These are phyloP conservation scores for Sycobia sp. DNA, from an alignment of 1,140 invertebrate genomes.

Conservation along the genomic window DNA sequence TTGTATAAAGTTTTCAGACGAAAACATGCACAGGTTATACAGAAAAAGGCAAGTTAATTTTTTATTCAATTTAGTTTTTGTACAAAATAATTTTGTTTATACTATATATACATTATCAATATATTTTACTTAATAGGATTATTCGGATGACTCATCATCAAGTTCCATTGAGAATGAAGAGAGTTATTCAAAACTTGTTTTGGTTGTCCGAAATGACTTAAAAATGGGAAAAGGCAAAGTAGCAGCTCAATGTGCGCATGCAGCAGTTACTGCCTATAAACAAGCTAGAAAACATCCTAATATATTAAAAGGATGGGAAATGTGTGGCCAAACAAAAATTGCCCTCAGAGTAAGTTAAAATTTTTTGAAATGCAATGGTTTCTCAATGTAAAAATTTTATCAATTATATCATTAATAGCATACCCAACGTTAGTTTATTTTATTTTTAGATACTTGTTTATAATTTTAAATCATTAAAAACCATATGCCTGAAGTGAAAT, in stretches of 20 bases:
- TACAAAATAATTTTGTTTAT: too few species aligned
- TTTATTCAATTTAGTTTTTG: too few species aligned
- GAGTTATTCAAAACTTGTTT: constrained; percentile 82
- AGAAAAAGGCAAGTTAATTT: constrained; percentile 6
- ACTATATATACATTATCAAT: too few species aligned
- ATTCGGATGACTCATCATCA: background rate
- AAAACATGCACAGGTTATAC: background rate
- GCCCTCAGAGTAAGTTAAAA: constrained; percentile 71
- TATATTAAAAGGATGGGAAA: constrained; percentile 75
- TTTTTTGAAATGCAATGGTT: too few species aligned
- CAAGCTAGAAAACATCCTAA: constrained; percentile 67
- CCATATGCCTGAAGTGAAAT: background rate
- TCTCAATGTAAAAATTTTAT: too few species aligned
- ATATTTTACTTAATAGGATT: too few species aligned
- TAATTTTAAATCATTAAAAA: background rate
- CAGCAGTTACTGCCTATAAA: constrained; percentile 80
- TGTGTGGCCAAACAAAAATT: constrained; percentile 81
- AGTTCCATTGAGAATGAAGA: constrained; percentile 36
- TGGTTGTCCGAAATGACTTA: constrained; percentile 87
- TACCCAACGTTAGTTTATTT: constrained; percentile 7
- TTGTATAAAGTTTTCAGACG: constrained; percentile 16
- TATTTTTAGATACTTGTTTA: too few species aligned
- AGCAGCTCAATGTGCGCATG: constrained; percentile 91
- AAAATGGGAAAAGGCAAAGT: constrained; percentile 96
- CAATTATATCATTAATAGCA: too few species aligned